Evolutionary conservation across 2,888 invertebrate species (phyloP).

Genomic region (Phyto melanocephala): DNA sequence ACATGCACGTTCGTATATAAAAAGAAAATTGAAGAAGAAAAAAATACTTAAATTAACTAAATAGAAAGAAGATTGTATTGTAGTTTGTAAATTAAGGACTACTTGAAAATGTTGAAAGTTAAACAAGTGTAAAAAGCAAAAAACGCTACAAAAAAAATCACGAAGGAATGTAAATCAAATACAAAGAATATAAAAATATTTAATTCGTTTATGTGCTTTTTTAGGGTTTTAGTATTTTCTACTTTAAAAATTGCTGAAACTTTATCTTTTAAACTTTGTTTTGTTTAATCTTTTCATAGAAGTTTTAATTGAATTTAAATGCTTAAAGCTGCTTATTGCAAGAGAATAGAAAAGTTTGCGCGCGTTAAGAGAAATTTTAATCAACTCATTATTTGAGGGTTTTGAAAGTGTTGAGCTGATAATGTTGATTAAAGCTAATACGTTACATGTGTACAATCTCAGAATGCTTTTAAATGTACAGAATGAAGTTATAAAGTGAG

Average conservation of each 20-base stretch:
- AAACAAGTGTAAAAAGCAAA: slow-evolving; percentile 34
- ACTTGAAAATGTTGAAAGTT: slow-evolving; percentile 52
- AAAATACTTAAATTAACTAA: slow-evolving; percentile 56
- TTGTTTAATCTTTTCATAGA: neutral
- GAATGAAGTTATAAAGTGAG: too few relatives aligned
- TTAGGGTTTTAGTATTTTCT: neutral
- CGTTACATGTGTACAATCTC: too few relatives aligned
- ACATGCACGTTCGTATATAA: too few relatives aligned
- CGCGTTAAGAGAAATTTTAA: too few relatives aligned
- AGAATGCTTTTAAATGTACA: too few relatives aligned
- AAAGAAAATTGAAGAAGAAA: slow-evolving; percentile 2
- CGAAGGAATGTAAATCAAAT: slow-evolving; percentile 31
- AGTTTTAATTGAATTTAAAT: slow-evolving; percentile 18
- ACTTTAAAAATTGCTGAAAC: neutral
- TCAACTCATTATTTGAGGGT: too few relatives aligned
- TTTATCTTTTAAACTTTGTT: slow-evolving; percentile 14
- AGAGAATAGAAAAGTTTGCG: too few relatives aligned
- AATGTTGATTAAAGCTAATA: too few relatives aligned
- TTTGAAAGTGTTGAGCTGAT: too few relatives aligned
- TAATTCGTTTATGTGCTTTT: neutral
- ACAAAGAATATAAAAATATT: neutral
- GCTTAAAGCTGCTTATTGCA: too few relatives aligned
- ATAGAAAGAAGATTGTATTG: slow-evolving; percentile 38
- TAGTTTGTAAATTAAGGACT: slow-evolving; percentile 57
- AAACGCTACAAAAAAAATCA: slow-evolving; percentile 13